A percentile compares a stretch with the other conserved stretches of the same genome.
Evolutionary conservation across 2,797 vertebrate genomes (phyloP).

Genomic region (Anabas testudineus): DNA sequence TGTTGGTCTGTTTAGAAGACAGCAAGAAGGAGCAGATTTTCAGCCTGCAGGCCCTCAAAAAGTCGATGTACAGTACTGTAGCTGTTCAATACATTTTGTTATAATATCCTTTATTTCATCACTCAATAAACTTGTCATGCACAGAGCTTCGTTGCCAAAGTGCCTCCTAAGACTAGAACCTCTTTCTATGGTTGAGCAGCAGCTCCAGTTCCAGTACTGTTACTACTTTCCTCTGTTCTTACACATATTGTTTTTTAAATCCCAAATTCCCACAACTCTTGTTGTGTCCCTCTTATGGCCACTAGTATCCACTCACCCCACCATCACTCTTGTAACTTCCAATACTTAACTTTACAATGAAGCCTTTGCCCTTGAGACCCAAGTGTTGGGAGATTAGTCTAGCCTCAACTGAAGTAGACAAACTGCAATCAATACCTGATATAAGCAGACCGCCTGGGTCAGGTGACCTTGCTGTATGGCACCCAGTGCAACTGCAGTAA

Average conservation of each 20-base stretch:
- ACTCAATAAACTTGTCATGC: slow-evolving; percentile 38
- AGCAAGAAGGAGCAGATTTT: slow-evolving; percentile 13
- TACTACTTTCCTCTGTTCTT: slow-evolving; percentile 35
- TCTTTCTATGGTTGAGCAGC: slow-evolving; percentile 31
- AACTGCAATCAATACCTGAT: slow-evolving; percentile 82
- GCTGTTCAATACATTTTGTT: slow-evolving; percentile 29
- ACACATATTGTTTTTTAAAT: slow-evolving; percentile 44
- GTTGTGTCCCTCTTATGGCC: slow-evolving; percentile 39
- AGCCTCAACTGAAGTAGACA: slow-evolving; percentile 75
- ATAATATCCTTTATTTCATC: slow-evolving; percentile 40
- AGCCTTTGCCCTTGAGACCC: slow-evolving; percentile 68
- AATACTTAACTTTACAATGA: slow-evolving; percentile 73
- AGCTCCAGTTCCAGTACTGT: slow-evolving; percentile 12
- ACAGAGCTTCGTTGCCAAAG: slow-evolving; percentile 28
- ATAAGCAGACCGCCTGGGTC: slow-evolving; percentile 74
- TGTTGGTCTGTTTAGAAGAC: slow-evolving; percentile 14
- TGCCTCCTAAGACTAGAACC: slow-evolving; percentile 40
- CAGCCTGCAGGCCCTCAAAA: slow-evolving; percentile 5
- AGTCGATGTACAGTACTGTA: slow-evolving; percentile 7
- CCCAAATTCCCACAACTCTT: slow-evolving; percentile 55
- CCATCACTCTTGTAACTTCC: slow-evolving; percentile 66
- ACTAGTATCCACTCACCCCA: slow-evolving; percentile 50
- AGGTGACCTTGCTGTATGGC: slow-evolving; percentile 70
- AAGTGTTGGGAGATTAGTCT: slow-evolving; percentile 73
- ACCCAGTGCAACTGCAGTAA: slow-evolving; percentile 70